Percentiles rank a stretch among this genome's conserved stretches.
These are phyloP conservation scores for Drosophila elegans DNA, from an alignment of 1,140 invertebrate genomes.

Conservation along the genomic window DNA sequence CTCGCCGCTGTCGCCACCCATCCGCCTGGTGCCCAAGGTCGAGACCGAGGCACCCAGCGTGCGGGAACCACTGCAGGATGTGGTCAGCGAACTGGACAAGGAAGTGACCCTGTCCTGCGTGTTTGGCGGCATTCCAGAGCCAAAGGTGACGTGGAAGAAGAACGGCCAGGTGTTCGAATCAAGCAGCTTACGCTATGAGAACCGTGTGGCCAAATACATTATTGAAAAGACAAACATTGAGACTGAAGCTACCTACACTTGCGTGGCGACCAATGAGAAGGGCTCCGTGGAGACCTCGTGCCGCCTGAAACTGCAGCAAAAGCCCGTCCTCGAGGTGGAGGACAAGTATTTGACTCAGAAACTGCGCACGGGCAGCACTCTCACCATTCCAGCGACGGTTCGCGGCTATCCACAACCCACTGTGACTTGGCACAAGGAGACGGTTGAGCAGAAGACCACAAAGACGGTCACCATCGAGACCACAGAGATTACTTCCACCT, in stretches of 20 bases:
- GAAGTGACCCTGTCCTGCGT: constrained; percentile 90
- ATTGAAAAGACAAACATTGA: constrained; percentile 88
- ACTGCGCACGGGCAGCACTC: constrained; percentile 87
- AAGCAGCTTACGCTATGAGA: constrained; percentile 88
- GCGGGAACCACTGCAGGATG: constrained; percentile 88
- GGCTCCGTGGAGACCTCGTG: constrained; percentile 90
- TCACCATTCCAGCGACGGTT: constrained; percentile 87
- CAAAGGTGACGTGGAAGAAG: constrained; percentile 93
- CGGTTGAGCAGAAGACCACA: constrained; percentile 85
- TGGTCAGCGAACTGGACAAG: constrained; percentile 86
- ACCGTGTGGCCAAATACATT: constrained; percentile 90
- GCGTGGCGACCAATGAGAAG: constrained; percentile 89
- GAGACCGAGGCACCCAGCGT: constrained; percentile 87
- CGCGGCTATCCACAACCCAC: constrained; percentile 89
- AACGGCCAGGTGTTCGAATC: constrained; percentile 86
- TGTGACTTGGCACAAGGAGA: constrained; percentile 89
- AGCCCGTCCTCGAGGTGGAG: constrained; percentile 88
- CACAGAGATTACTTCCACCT: constrained; percentile 87
- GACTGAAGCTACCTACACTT: constrained; percentile 90
- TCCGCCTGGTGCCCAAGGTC: constrained; percentile 86
- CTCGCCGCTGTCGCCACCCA: constrained; percentile 86
- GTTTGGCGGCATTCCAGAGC: constrained; percentile 92
- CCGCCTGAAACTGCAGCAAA: constrained; percentile 88
- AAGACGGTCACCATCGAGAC: constrained; percentile 86
- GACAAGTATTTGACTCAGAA: constrained; percentile 88